Percentiles rank a stretch among this genome's conserved stretches.
phyloP scores from a whole-genome alignment of 2,113 vertebrate species.

The Melanostigma gelatinosum region DNA sequence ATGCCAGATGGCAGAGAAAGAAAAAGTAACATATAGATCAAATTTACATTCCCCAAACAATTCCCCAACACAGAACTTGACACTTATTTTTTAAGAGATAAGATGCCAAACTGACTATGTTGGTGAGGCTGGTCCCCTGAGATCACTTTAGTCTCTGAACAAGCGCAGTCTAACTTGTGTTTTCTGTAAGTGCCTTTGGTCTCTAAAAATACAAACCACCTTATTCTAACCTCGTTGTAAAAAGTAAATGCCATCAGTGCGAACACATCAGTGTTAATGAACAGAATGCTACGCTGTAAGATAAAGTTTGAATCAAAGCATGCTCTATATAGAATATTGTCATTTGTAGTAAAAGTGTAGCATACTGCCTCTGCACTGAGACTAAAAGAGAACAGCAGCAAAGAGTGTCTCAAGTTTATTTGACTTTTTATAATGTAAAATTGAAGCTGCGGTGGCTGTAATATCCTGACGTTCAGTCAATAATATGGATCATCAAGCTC shows the following conservation, averaged over 20 bases:
- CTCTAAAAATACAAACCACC: conserved; percentile 17
- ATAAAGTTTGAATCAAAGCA: background rate
- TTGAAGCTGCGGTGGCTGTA: background rate
- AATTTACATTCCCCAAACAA: conserved; percentile 29
- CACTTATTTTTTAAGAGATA: conserved; percentile 33
- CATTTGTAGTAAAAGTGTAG: background rate
- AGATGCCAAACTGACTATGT: conserved; percentile 28
- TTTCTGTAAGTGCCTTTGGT: background rate
- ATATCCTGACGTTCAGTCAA: background rate
- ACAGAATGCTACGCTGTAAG: background rate
- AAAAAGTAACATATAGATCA: conserved; percentile 25
- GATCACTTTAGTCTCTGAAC: conserved; percentile 38
- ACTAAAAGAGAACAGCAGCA: background rate
- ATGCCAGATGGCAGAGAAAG: background rate
- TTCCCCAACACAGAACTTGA: conserved; percentile 18
- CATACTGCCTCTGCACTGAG: no score
- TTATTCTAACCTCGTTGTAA: background rate
- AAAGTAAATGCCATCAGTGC: background rate
- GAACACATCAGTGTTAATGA: background rate
- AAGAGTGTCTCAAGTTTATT: background rate
- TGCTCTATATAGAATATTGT: background rate
- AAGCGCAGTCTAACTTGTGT: conserved; percentile 6
- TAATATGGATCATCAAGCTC: no score
- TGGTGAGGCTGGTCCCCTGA: conserved; percentile 21
- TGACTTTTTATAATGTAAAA: background rate